Evolutionary conservation across 2,113 vertebrate species (phyloP).

Genomic region (Chaetodon auriga): DNA sequence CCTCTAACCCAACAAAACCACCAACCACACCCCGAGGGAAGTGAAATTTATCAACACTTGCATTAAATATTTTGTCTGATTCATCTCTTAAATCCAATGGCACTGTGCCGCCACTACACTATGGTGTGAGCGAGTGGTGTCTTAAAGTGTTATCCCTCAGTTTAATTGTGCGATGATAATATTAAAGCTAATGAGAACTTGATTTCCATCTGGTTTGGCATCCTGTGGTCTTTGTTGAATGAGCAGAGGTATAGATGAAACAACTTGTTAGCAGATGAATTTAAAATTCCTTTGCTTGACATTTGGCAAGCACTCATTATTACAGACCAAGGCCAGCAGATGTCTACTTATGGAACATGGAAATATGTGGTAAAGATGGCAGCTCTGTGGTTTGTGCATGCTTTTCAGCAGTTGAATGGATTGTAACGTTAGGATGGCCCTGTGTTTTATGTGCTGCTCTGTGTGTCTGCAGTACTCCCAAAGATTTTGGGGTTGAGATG

Average conservation of each 20-base stretch:
- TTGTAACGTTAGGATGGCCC: not conserved
- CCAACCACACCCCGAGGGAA: not conserved
- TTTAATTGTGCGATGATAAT: slow-evolving; percentile 5
- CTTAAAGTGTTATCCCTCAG: not conserved
- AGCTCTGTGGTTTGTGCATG: not conserved
- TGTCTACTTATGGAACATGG: not conserved
- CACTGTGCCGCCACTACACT: not conserved
- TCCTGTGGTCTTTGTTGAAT: not conserved
- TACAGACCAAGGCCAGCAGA: not conserved
- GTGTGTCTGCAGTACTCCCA: not conserved
- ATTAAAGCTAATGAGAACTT: not conserved
- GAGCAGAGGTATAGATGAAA: slow-evolving; percentile 2
- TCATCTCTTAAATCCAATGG: not conserved
- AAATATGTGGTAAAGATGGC: not conserved
- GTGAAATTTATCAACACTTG: not conserved
- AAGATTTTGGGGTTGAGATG: not conserved
- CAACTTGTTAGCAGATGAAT: slow-evolving; percentile 12
- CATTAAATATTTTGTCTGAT: not conserved
- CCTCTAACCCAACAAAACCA: not conserved
- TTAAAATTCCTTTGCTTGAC: slow-evolving; percentile 20
- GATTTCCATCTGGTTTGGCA: not conserved
- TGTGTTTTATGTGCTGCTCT: not conserved
- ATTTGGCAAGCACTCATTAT: slow-evolving; percentile 1
- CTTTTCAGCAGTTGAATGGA: not conserved
- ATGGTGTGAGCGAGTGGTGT: too few species aligned